Conservation (phyloP, 2,797 vertebrate species). For the Chiroxiphia lanceolata region DNA sequence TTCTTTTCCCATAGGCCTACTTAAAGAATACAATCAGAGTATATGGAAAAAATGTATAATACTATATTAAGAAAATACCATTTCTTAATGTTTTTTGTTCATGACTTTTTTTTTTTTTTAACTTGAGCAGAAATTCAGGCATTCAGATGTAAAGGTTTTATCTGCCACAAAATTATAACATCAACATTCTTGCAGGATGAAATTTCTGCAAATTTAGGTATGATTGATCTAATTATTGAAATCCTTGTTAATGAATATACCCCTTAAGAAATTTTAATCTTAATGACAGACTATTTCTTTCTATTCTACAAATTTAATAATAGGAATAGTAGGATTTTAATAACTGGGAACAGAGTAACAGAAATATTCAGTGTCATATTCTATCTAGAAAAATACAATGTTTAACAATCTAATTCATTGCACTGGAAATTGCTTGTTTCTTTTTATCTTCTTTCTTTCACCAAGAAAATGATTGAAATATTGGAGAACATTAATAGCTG, state of each 20-base stretch:
- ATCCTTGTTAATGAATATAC: neutral
- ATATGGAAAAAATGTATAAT: neutral
- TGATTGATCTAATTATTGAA: neutral
- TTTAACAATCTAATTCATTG: neutral
- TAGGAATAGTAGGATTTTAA: neutral
- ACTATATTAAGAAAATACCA: neutral
- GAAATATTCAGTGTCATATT: neutral
- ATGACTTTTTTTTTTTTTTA: neutral
- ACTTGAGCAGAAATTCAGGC: neutral
- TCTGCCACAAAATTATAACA: neutral
- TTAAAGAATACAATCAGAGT: neutral
- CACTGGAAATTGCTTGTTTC: neutral
- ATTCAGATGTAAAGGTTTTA: neutral
- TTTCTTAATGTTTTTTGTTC: neutral
- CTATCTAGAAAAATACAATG: neutral
- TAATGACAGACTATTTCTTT: neutral
- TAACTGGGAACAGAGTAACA: neutral
- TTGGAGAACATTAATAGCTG: neutral
- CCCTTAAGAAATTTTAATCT: neutral
- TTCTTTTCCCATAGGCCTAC: neutral
- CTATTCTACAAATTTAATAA: neutral
- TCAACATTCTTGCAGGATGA: neutral
- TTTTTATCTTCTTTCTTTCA: neutral
- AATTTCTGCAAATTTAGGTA: neutral
- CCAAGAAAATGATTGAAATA: neutral